These are phyloP conservation scores for Corvus moneduloides DNA, from an alignment of 2,113 vertebrate species.

Conservation along the genomic window DNA sequence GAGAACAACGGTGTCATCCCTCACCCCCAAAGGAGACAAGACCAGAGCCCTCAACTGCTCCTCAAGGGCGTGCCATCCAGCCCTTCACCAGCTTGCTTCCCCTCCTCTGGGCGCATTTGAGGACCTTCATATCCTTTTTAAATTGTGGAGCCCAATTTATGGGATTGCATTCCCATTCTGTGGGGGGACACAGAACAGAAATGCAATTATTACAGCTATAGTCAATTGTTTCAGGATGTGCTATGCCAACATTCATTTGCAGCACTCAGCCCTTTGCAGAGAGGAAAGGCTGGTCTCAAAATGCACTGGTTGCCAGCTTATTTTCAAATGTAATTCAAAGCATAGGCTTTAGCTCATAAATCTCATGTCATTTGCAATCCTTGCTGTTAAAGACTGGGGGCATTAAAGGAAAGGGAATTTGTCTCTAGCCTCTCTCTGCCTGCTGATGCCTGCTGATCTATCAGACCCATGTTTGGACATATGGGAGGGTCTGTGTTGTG, in stretches of 20 bases:
- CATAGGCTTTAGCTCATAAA: not conserved
- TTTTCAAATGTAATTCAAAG: not conserved
- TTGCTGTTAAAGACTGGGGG: not conserved
- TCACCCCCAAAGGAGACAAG: not conserved
- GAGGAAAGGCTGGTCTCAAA: not conserved
- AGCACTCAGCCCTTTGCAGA: fast-evolving
- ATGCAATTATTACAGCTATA: not conserved
- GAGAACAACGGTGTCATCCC: not conserved
- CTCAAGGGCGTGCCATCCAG: not conserved
- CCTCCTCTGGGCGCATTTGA: not conserved
- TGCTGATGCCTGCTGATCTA: not conserved
- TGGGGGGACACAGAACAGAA: not conserved
- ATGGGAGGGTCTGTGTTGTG: not conserved
- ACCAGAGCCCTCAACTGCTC: not conserved
- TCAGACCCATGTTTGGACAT: not conserved
- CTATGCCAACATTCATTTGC: not conserved
- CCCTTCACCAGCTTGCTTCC: not conserved
- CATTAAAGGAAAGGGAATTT: not conserved
- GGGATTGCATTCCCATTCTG: not conserved
- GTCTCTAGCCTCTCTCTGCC: not conserved
- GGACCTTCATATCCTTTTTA: not conserved
- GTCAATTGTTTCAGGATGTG: not conserved
- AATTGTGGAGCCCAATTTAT: not conserved
- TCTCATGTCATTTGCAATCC: not conserved
- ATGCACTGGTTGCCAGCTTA: not conserved